A percentile compares a stretch with the other conserved stretches of the same genome.
Conservation (phyloP, 2,888 invertebrate species). For the Diplazon laetatorius region DNA sequence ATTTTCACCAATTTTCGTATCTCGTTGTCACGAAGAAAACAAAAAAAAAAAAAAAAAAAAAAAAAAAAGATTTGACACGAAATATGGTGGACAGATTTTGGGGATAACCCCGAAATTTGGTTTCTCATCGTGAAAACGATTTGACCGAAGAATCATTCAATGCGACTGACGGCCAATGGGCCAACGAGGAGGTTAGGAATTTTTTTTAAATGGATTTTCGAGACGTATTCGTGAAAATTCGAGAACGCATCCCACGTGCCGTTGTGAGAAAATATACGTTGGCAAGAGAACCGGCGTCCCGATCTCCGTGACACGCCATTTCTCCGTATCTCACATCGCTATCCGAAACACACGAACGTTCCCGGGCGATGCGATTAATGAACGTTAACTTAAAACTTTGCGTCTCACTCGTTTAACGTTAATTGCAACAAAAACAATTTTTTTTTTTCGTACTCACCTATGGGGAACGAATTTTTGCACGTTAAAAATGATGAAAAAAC, state of each 20-base stretch:
- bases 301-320: conserved; percentile 55
- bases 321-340: conserved; percentile 21
- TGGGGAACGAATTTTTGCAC: conserved; percentile 29
- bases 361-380: background rate
- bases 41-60: background rate
- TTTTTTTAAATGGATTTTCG: background rate
- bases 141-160: background rate
- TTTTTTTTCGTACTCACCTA: conserved; percentile 50
- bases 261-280: conserved; percentile 31
- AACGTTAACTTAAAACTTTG: no score
- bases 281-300: conserved; percentile 55
- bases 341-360: conserved; percentile 28
- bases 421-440: no score
- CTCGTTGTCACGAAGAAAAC: background rate
- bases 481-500: conserved; percentile 58
- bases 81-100: background rate
- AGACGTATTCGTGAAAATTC: background rate
- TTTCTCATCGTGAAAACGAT: background rate
- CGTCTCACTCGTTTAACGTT: no score
- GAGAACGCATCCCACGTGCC: conserved; percentile 45
- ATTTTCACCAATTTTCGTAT: background rate
- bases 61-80: background rate
- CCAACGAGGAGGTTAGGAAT: background rate
- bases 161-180: background rate
- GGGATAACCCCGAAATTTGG: background rate